Evolutionary conservation across 1,140 invertebrate genomes (phyloP), one percentile per base, ranked within the genome.

Genomic region (Linepithema humile): DNA sequence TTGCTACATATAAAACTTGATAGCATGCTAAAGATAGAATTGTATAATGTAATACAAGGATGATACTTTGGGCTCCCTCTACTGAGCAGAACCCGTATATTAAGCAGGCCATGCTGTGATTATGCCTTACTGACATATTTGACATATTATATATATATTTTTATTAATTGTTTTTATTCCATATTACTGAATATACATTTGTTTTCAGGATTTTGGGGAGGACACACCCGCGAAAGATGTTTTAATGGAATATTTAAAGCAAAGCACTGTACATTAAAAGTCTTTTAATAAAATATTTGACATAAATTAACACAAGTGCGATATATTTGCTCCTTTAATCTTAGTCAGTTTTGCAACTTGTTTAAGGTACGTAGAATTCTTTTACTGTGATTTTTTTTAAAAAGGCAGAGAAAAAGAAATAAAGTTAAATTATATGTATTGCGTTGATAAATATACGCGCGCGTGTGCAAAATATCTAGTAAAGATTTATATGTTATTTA

Each of bases 161-260:
- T 32, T 48, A 1, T 62, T 35, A 67, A 55, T 12, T 17, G 29
- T 69, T 64, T 32, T 50, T 23, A 74, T 57, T 74, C 4, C 35
- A 48, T 12, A 82, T 84, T 74, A 40, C 72, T 80, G 74, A 74
- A 35, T 9, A 20, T 50, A 64, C 60, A 53, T 53, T 86, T 83
- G 75, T 87, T 96, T 96, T 74, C 94, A 98, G 97, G 98, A 99
- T 95, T 99, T 97, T 93, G 98, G 98, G 90, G 98, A 99, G 94
- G 98, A 99, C 93, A 98, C 98, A 59, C 98, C 97, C 91, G 98
- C 98, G 57, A 96, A 98, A 92, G 98, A 99, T 95, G 97, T 98
- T 87, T 95, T 99, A 85, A 98, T 97, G 95, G 97, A 99, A 92
- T 98, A 99, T 94, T 96, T 99, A 89, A 98, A 96, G 90, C 95